Evolutionary conservation across 2,797 vertebrate genomes (phyloP).

Genomic region (Labroides dimidiatus): DNA sequence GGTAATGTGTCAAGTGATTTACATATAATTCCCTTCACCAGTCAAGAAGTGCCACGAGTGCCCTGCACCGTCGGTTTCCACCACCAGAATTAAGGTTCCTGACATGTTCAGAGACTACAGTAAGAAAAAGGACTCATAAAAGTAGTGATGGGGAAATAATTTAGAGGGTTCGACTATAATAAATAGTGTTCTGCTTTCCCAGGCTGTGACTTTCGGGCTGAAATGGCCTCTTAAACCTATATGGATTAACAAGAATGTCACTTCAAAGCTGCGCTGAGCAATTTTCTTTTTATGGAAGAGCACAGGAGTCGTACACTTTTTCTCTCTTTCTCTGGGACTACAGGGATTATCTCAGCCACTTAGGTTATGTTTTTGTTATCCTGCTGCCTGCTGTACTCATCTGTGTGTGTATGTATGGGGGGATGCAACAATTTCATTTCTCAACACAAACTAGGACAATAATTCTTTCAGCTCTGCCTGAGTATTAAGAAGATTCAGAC

Average conservation of each 20-base stretch:
- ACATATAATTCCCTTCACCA: slow-evolving; percentile 37
- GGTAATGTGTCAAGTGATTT: slow-evolving; percentile 48
- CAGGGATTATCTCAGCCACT: not conserved
- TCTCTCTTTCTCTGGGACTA: not conserved
- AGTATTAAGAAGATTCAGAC: no score
- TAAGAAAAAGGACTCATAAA: slow-evolving; percentile 29
- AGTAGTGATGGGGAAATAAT: slow-evolving; percentile 28
- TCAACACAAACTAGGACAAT: no score
- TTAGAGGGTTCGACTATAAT: slow-evolving; percentile 17
- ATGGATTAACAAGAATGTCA: slow-evolving; percentile 31
- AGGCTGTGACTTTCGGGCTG: slow-evolving; percentile 13
- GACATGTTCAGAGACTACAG: slow-evolving; percentile 23
- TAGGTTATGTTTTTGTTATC: no score
- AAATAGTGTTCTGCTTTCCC: slow-evolving; percentile 24
- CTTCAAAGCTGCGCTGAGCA: slow-evolving; percentile 8
- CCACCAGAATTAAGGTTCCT: slow-evolving; percentile 22
- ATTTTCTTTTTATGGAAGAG: slow-evolving; percentile 1
- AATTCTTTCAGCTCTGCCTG: no score
- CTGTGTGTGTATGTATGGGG: no score
- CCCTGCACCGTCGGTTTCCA: slow-evolving; percentile 18
- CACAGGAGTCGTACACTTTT: not conserved
- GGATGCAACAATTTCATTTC: no score
- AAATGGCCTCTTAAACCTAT: slow-evolving; percentile 10
- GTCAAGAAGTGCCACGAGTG: slow-evolving; percentile 15
- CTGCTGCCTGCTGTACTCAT: not conserved